These are phyloP conservation scores for Echeneis naucrates DNA, from an alignment of 2,797 vertebrate species.

Conservation along the genomic window DNA sequence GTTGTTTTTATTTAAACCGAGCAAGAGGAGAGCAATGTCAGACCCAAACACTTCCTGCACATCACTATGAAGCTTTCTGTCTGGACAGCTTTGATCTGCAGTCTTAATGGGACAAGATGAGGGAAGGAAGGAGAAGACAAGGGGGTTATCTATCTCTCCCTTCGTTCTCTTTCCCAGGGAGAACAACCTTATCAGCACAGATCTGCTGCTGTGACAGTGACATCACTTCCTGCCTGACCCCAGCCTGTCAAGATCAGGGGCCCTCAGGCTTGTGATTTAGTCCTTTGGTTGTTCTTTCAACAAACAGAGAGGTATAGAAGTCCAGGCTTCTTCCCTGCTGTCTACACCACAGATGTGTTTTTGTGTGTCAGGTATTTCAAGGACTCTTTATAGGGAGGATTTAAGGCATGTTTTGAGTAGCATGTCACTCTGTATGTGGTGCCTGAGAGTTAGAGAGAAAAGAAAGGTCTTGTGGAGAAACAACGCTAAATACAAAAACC, in stretches of 20 bases:
- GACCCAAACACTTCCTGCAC: constrained; percentile 19
- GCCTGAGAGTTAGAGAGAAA: constrained; percentile 23
- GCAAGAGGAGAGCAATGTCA: constrained; percentile 3
- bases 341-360: constrained; percentile 64
- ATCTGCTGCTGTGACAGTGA: constrained; percentile 73
- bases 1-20: constrained; percentile 62
- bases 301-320: constrained; percentile 46
- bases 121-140: constrained; percentile 57
- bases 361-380: constrained; percentile 36
- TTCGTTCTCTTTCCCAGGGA: constrained; percentile 59
- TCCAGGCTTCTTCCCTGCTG: constrained; percentile 21
- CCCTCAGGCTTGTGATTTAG: constrained; percentile 40
- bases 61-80: constrained; percentile 41
- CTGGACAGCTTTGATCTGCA: constrained; percentile 28
- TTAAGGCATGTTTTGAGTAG: constrained; percentile 59
- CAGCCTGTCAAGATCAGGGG: constrained; percentile 49
- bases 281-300: constrained; percentile 51
- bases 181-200: constrained; percentile 64
- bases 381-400: constrained; percentile 36
- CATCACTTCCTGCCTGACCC: constrained; percentile 75
- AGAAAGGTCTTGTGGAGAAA: constrained; percentile 38
- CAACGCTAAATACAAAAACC: constrained; percentile 40
- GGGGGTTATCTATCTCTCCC: constrained; percentile 55
- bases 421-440: constrained; percentile 38
- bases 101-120: constrained; percentile 62